Evolutionary conservation across 2,113 vertebrate genomes (phyloP), one percentile per base, ranked within the genome.

Genomic region (Elaphurus davidianus): DNA sequence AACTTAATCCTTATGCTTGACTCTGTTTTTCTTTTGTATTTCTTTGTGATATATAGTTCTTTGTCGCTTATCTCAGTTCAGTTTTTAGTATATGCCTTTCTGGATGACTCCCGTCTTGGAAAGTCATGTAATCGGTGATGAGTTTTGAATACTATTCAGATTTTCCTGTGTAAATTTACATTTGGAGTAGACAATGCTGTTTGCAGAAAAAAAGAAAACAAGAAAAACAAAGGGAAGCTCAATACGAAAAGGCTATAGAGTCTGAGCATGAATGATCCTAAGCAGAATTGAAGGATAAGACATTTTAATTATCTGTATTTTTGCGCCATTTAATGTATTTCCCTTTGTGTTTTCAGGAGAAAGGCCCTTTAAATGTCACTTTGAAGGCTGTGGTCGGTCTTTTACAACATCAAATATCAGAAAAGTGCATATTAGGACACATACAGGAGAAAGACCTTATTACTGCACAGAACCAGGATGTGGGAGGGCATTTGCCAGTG

Each of bases 331-430:
- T 79, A 3, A 21, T 84, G 23, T 97, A 47, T 97, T 87, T 9
- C 2, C 92, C 84, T 94, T 81, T 94, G 28, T 96, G 30, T 97
- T 98, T 87, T 97, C 98, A 99, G 99, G 99, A 92, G 99, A 99
- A 98, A 99, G 99, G 90, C 99, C 99, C 36, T 99, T 99, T 97
- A 99, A 99, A 97, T 99, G 99, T 98, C 99, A 99, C 0, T 99
- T 99, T 52, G 99, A 99, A 98, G 99, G 99, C 97, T 99, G 99
- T 12, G 99, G 99, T 96, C 99, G 99, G 62, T 99, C 99, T 6
- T 99, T 99, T 97, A 99, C 99, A 98, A 99, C 99, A 71, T 99
- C 99, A 89, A 99, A 99, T 98, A 99, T 99, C 97, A 99, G 99
- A 83, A 99, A 99, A 98, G 99, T 99, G 95, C 99, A 99, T 98